phyloP scores from a whole-genome alignment of 2,113 vertebrate genomes.

The Boulengeromyrus knoepffleri region DNA sequence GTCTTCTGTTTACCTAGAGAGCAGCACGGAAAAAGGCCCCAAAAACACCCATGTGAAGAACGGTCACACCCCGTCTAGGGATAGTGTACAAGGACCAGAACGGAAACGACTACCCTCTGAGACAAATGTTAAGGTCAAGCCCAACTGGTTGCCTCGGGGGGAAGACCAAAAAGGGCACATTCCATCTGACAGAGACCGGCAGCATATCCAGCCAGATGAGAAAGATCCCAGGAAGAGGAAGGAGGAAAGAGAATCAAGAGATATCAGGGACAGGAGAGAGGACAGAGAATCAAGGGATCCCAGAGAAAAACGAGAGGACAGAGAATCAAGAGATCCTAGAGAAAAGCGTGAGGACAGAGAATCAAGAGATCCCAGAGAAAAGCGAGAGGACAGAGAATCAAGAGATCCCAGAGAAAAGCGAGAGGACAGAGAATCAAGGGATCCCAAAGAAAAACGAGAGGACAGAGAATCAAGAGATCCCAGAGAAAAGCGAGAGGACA shows the following conservation, averaged over 20 bases:
- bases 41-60: constrained; percentile 69
- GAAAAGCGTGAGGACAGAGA: constrained; percentile 45
- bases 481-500: constrained; percentile 23
- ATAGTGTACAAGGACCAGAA: constrained; percentile 42
- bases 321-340: constrained; percentile 19
- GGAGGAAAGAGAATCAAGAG: constrained; percentile 37
- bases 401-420: constrained; percentile 25
- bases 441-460: constrained; percentile 12
- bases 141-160: constrained; percentile 46
- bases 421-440: constrained; percentile 34
- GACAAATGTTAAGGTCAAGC: constrained; percentile 41
- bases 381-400: constrained; percentile 30
- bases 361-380: neutral
- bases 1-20: constrained; percentile 50
- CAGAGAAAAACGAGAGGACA: constrained; percentile 39
- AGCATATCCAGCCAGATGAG: constrained; percentile 38
- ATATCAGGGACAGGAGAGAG: constrained; percentile 36
- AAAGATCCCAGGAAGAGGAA: constrained; percentile 34
- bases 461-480: constrained; percentile 36
- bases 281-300: constrained; percentile 27
- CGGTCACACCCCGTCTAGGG: constrained; percentile 65
- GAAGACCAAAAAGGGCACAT: constrained; percentile 54
- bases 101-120: constrained; percentile 53
- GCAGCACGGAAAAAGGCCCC: constrained; percentile 59
- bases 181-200: constrained; percentile 35